These are phyloP conservation scores for Hydrozoanthus tunicans DNA, from an alignment of 64 coral and sea anemone genomes.

Conservation along the genomic window DNA sequence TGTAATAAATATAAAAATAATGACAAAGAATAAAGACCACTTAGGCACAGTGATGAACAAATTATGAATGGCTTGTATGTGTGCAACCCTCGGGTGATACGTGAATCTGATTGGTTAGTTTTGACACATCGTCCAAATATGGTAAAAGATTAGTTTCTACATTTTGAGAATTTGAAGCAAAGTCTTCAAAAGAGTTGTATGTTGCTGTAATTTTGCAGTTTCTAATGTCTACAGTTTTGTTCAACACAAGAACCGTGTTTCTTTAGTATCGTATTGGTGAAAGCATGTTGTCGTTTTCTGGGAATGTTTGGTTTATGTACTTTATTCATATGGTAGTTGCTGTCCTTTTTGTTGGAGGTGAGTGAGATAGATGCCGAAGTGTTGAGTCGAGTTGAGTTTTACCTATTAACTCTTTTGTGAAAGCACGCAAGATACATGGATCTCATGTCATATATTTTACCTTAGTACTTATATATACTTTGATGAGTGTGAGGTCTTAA, in stretches of 20 bases:
- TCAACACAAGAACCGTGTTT: background rate
- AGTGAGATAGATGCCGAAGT: background rate
- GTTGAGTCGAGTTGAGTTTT: background rate
- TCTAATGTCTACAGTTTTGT: background rate
- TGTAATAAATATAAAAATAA: background rate
- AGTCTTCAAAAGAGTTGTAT: background rate
- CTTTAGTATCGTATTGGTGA: conserved; percentile 3
- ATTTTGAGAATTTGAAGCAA: background rate
- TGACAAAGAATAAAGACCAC: background rate
- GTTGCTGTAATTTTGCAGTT: background rate
- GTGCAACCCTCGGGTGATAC: background rate
- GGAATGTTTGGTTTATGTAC: conserved; percentile 16
- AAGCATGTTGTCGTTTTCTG: background rate
- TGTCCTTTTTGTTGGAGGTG: conserved; percentile 20
- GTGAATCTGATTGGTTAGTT: conserved; percentile 36
- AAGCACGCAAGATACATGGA: background rate
- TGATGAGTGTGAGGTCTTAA: background rate
- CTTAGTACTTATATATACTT: background rate
- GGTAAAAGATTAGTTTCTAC: conserved; percentile 13
- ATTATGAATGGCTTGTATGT: background rate
- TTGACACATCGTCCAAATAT: conserved; percentile 64
- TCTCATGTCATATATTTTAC: background rate
- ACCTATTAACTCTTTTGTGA: background rate
- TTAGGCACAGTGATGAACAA: background rate
- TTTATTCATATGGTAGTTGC: conserved; percentile 8